Conservation (phyloP, 2,888 invertebrate genomes). For the Druceiella hillmani region DNA sequence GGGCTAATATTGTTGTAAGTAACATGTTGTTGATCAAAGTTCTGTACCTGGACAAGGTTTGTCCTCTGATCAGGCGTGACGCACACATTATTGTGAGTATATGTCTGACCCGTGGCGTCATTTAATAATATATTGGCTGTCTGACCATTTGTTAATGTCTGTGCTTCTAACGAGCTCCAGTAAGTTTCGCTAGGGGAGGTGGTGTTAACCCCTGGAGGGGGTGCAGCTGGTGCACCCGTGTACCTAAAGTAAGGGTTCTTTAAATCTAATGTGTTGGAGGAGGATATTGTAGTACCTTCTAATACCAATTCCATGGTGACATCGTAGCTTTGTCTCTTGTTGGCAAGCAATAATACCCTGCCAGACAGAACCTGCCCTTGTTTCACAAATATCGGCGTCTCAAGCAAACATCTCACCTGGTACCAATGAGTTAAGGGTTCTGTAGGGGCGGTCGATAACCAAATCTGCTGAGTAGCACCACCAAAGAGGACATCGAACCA, state of each 20-base stretch:
- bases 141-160: conserved; percentile 49
- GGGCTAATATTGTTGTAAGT: conserved; percentile 38
- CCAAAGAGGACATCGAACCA: conserved; percentile 99
- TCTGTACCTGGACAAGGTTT: conserved; percentile 15
- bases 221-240: conserved; percentile 86
- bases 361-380: conserved; percentile 90
- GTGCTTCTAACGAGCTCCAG: conserved; percentile 81
- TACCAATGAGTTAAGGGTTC: conserved; percentile 99
- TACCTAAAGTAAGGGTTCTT: conserved; percentile 99
- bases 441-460: conserved; percentile 97
- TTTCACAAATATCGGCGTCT: conserved; percentile 90
- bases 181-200: conserved; percentile 92
- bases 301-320: conserved; percentile 92
- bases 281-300: conserved; percentile 81
- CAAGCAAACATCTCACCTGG: conserved; percentile 92
- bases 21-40: conserved; percentile 27
- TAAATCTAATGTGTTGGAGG: conserved; percentile 89
- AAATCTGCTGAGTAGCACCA: conserved; percentile 84
- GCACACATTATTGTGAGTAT: conserved; percentile 29
- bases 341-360: conserved; percentile 81
- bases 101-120: conserved; percentile 36
- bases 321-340: conserved; percentile 97
- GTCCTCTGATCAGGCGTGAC: conserved; percentile 30
- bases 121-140: conserved; percentile 35
- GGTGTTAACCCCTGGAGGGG: conserved; percentile 87